Base-by-base conservation (phyloP, 1,140 invertebrate species). In the Microplitis mediator region DNA sequence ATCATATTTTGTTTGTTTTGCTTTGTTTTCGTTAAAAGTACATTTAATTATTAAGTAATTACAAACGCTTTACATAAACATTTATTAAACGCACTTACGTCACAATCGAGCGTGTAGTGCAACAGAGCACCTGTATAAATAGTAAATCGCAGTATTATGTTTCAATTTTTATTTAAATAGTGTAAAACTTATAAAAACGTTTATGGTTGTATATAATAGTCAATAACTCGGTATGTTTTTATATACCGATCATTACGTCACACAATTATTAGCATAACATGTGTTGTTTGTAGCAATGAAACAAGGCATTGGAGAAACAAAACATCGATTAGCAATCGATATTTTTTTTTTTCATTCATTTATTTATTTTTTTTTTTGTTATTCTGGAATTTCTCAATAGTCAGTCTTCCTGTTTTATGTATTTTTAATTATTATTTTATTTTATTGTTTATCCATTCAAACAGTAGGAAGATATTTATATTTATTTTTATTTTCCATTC, bases 301-400 rank as follows among this genome's bases (percentile, higher is more conserved):
- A 45, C 74, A 63, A 77, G 79, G 77, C 78, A 78, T 79, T 73
- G 16, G 11, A 32, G 9, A 60, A 69, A 58, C 23, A 79, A 80
- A 81, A 79, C 70, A 73, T 81, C 76, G 76, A 78, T 81, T 78
- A 74, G 77, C 75, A 79, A 79, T 77, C 72, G 72, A 60, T 60
- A 36, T n/a, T 35, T 35, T 69, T 60, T 58, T 14, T 23, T 32
- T 6, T n/a, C n/a, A 39, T 14, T 54, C 9, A 32, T 32, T 54
- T 9, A 14, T 58, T n/a, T n/a, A n/a, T n/a, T n/a, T n/a, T n/a
- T n/a, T n/a, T 11, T 14, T 58, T 3, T n/a, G 39, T 58, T 32
- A 68, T 58, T 58, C 51, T 14, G 54, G 32, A 35, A 35, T 4
- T 58, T 4, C 34, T 56, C 32, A 68, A 34, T 60, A 32, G 51